Evolutionary conservation across 2,113 vertebrate species (phyloP), one percentile per base, ranked within the genome.

Genomic region (Carassius auratus): DNA sequence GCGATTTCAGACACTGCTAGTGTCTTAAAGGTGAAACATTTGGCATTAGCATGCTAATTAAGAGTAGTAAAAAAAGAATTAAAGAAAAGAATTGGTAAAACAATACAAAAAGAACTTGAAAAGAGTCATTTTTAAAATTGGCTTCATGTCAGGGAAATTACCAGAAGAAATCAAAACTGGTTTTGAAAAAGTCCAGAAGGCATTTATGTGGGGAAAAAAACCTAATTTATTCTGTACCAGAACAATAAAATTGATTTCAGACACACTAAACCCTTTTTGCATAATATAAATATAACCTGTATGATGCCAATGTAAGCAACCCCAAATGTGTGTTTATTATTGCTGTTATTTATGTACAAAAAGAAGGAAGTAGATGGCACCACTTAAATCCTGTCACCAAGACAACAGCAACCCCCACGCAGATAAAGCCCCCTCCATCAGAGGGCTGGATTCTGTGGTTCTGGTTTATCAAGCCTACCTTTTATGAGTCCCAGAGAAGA

Each of bases 321-420:
- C 42, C 4, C n/a, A 75, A 8, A 81, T 81, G 3, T 81, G 7
- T 30, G 8, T 26, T 81, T 66, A 66, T 19, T 81, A 68, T 81
- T 81, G 61, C 50, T 66, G 42, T 50, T 81, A 50, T 81, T 81
- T 81, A 21, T 66, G 38, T 30, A 26, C n/a, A 30, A 21, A 66
- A 81, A 66, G 61, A 81, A 48, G 13, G 23, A 79, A 79, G 76
- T 62, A 66, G 61, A 81, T 81, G 79, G n/a, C 79, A 68, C 61
- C 9, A 14, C 42, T 68, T 4, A 19, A 81, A 66, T 50, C 79
- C 79, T 66, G 79, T 81, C 79, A 68, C 79, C 79, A 66, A 81
- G 78, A 81, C 78, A 81, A 81, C 78, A 66, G 38, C 76, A 64
- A 23, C 78, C 78, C 78, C 78, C 38, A 81, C 78, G 42, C 78